These are phyloP conservation scores for Pipra filicauda DNA, from an alignment of 2,113 vertebrate genomes.

Conservation along the genomic window DNA sequence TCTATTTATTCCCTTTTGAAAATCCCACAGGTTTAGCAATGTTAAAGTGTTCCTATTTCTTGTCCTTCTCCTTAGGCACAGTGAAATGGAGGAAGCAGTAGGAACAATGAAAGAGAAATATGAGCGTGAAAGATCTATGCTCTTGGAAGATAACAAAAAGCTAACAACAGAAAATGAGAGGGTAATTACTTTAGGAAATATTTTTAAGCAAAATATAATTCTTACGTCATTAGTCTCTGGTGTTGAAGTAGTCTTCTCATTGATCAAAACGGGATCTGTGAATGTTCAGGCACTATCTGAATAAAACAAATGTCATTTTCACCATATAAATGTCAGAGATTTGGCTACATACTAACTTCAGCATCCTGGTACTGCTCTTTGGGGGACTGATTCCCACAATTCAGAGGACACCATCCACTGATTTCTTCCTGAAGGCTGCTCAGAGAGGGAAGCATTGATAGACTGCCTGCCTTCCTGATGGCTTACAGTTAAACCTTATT, in stretches of 20 bases:
- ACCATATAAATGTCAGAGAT: neutral
- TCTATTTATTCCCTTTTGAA: neutral
- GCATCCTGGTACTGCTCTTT: neutral
- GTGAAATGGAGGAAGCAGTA: conserved; percentile 87
- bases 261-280: neutral
- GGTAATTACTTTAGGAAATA: conserved; percentile 71
- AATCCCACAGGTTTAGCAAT: neutral
- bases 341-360: neutral
- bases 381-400: neutral
- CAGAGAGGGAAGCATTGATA: neutral
- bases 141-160: conserved; percentile 90
- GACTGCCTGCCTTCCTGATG: neutral
- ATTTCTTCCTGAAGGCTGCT: neutral
- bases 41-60: neutral
- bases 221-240: neutral
- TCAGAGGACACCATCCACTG: neutral
- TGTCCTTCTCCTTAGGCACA: conserved; percentile 75
- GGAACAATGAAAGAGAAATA: conserved; percentile 84
- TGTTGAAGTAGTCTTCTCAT: neutral
- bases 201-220: neutral
- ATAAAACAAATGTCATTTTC: neutral
- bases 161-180: conserved; percentile 85
- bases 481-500: neutral
- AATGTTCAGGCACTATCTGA: neutral
- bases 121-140: conserved; percentile 84